phyloP scores from a whole-genome alignment of 2,888 invertebrate genomes.

The Synanthedon andrenaeformis region DNA sequence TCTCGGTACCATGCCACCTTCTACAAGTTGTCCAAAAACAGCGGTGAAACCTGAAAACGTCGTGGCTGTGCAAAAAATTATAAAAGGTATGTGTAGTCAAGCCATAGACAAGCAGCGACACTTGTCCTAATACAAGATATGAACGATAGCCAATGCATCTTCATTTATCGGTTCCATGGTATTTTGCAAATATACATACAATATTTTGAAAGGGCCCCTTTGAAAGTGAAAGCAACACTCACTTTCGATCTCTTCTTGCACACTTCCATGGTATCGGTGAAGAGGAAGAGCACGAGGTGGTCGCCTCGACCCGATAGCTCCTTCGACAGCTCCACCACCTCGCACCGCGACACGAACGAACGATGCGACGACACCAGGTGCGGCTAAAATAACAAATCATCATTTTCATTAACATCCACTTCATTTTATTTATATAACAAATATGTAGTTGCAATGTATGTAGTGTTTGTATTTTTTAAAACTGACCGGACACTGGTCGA shows the following conservation, averaged over 20 bases:
- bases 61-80: no score
- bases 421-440: not conserved
- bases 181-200: no score
- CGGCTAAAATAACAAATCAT: constrained; percentile 74
- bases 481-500: constrained; percentile 94
- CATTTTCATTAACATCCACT: not conserved
- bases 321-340: constrained; percentile 89
- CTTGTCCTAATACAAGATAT: no score
- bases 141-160: no score
- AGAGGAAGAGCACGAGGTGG: constrained; percentile 89
- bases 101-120: no score
- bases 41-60: no score
- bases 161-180: no score
- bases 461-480: not conserved
- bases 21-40: no score
- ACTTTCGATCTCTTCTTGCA: constrained; percentile 86
- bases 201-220: no score
- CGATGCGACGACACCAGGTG: constrained; percentile 94
- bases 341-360: constrained; percentile 87
- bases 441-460: not conserved
- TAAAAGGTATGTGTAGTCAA: no score
- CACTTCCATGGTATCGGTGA: constrained; percentile 95
- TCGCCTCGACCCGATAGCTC: constrained; percentile 88
- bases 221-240: constrained; percentile 8
- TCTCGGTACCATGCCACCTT: no score